Conservation (phyloP, 53 echinoderm and acorn worm genomes). For the Crossaster papposus region DNA sequence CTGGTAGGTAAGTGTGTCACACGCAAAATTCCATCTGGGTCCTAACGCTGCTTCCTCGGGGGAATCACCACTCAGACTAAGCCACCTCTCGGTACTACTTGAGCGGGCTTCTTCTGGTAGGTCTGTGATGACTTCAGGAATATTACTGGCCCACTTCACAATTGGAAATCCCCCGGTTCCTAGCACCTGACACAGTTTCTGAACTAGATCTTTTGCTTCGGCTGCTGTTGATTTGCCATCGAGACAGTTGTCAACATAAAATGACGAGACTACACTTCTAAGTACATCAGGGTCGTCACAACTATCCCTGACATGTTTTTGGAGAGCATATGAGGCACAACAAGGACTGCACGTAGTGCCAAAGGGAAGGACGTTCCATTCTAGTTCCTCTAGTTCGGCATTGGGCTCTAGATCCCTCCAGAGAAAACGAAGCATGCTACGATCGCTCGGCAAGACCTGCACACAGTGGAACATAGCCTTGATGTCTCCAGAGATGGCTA, state of each 20-base stretch:
- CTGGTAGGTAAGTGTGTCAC: too few species aligned
- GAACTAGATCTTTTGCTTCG: background rate
- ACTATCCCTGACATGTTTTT: conserved; percentile 41
- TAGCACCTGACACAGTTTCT: background rate
- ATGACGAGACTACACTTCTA: background rate
- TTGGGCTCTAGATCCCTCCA: conserved; percentile 7
- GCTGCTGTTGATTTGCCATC: background rate
- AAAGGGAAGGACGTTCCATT: too few species aligned
- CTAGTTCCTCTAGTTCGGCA: background rate
- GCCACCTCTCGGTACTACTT: background rate
- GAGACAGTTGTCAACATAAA: conserved; percentile 5
- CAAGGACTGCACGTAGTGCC: conserved; percentile 57
- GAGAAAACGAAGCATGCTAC: conserved; percentile 15
- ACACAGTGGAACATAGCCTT: conserved; percentile 24
- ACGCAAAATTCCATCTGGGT: conserved; percentile 40
- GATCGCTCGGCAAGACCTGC: background rate
- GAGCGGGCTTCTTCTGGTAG: conserved; percentile 1
- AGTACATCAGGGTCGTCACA: conserved; percentile 5
- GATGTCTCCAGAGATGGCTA: conserved; percentile 20
- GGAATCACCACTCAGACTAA: background rate
- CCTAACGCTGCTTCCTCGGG: conserved; percentile 40
- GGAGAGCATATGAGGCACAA: conserved; percentile 52
- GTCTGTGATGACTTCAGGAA: background rate
- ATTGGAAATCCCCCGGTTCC: conserved; percentile 52
- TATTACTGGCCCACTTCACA: conserved; percentile 50